Evolutionary conservation across 2,113 vertebrate species (phyloP).

Genomic region (Xenopus borealis): DNA sequence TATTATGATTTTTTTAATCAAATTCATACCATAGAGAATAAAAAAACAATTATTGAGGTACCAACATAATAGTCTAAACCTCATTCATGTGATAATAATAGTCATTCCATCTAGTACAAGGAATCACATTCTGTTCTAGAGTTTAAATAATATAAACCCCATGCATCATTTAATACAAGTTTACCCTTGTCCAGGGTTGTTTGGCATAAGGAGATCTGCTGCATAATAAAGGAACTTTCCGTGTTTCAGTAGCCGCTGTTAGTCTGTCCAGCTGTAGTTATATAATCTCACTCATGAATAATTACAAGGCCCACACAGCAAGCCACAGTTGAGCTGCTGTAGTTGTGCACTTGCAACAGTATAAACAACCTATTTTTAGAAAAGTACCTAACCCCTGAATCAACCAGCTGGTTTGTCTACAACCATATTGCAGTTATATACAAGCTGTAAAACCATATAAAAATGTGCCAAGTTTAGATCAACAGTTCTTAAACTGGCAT

Average conservation of each 20-base stretch:
- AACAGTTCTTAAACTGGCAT: too few species aligned
- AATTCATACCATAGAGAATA: too few species aligned
- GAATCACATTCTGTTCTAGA: background rate
- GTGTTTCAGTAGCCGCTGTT: conserved; percentile 5
- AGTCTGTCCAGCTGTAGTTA: conserved; percentile 35
- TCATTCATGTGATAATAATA: too few species aligned
- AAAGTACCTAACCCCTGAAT: conserved; percentile 8
- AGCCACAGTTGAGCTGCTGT: conserved; percentile 5
- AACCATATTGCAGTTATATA: conserved; percentile 21
- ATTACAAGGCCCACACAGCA: conserved; percentile 44
- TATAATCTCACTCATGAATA: conserved; percentile 25
- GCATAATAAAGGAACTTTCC: conserved; percentile 19
- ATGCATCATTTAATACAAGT: background rate
- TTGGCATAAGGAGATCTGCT: conserved; percentile 7
- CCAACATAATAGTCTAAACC: too few species aligned
- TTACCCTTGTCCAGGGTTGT: background rate
- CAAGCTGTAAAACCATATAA: conserved; percentile 20
- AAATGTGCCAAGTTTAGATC: conserved; percentile 17
- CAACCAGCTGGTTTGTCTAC: conserved; percentile 28
- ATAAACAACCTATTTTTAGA: conserved; percentile 35
- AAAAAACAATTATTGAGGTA: too few species aligned
- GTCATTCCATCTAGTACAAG: too few species aligned
- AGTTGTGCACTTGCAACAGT: conserved; percentile 30
- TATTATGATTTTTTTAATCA: too few species aligned
- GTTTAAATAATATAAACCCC: background rate